Base-by-base conservation (phyloP, 2,888 invertebrate genomes). In the Helleia helle region DNA sequence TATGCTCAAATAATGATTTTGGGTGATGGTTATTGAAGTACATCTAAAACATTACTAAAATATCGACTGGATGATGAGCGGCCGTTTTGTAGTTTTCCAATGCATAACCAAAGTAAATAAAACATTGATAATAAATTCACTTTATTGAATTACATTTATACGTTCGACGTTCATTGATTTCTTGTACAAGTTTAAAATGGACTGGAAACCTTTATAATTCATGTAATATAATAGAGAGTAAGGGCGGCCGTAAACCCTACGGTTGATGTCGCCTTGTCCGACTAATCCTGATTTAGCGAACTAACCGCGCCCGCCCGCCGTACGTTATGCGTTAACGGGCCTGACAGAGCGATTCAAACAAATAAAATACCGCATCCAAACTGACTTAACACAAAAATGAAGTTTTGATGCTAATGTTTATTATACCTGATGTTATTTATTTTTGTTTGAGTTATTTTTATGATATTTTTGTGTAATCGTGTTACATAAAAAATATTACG, bases 221-320 rank as follows among this genome's bases (percentile, higher is more conserved):
- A 59, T 52, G 68, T 62, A 66, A 75, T 80, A 75, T 79, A 77
- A 70, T 73, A 72, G 62, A 57, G 18, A 29, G 17, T 41, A 50
- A 50, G 58, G 56, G 56, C 59, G 51, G 56, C 73, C 65, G 70
- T 81, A 80, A 81, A 80, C 65, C 72, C 65, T 55, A 55, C 60
- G 66, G 62, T 69, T 65, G 69, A 71, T 71, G 76, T 71, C 66
- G 62, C 62, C 54, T 54, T 67, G 75, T 76, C 71, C 50, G 49
- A 57, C 72, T 84, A 83, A 84, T 77, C 80, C 81, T 83, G 83
- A 84, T 84, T 80, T 83, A 83, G 73, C 73, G 66, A 54, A 58
- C 61, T 63, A 57, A 64, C 63, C 60, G 66, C 59, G 60, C 60
- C 62, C 63, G 60, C 46, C 51, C 59, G 48, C 56, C 62, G 67